phyloP scores from a whole-genome alignment of 1,140 invertebrate species.

The Cherax quadricarinatus region DNA sequence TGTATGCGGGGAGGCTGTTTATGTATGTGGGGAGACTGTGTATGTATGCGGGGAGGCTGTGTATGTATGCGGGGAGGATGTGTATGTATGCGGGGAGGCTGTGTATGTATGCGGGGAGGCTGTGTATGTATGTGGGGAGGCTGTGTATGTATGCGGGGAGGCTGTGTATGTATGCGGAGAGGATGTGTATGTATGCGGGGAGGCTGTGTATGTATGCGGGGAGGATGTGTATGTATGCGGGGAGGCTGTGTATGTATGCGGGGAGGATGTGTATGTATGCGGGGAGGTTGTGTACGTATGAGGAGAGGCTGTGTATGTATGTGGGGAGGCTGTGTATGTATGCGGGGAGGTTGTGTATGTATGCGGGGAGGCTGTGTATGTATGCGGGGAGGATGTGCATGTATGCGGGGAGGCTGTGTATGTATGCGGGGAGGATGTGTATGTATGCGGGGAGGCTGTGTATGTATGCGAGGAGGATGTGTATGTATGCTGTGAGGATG shows the following conservation, averaged over 20 bases:
- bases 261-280: neutral
- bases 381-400: neutral
- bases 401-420: neutral
- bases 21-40: neutral
- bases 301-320: neutral
- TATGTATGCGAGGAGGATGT: neutral
- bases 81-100: constrained; percentile 14
- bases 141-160: constrained; percentile 1
- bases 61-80: neutral
- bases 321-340: neutral
- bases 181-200: neutral
- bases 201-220: neutral
- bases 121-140: neutral
- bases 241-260: neutral
- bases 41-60: neutral
- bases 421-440: neutral
- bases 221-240: neutral
- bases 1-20: too few relatives aligned
- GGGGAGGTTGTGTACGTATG: too few relatives aligned
- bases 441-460: neutral
- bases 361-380: neutral
- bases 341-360: too few relatives aligned
- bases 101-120: too few relatives aligned
- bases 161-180: neutral
- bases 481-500: too few relatives aligned